phyloP scores from a whole-genome alignment of 2,888 invertebrate genomes.

The Drosophila sordidula region DNA sequence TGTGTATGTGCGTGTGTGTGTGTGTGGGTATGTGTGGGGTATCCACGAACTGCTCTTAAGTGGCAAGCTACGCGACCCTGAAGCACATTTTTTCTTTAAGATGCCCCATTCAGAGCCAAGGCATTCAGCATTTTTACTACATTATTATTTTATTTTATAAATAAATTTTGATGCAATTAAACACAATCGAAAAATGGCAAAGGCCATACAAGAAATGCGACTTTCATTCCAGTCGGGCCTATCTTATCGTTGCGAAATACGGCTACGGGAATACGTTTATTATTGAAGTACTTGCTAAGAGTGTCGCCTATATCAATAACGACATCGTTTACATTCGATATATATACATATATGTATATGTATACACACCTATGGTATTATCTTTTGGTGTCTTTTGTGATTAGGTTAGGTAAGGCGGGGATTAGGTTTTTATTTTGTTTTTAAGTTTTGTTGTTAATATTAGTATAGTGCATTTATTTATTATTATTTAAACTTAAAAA shows the following conservation, averaged over 20 bases:
- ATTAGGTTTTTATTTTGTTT: not conserved
- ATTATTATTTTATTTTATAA: constrained; percentile 45
- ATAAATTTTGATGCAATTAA: constrained; percentile 69
- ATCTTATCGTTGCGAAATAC: constrained; percentile 41
- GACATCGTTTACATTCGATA: constrained; percentile 2
- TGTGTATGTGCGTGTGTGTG: constrained; percentile 31
- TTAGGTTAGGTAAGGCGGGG: not conserved
- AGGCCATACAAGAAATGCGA: constrained; percentile 28
- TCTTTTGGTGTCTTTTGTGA: not conserved
- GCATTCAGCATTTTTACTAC: constrained; percentile 18
- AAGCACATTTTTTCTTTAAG: constrained; percentile 22
- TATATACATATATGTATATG: not conserved
- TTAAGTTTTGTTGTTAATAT: not conserved
- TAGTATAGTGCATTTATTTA: not conserved
- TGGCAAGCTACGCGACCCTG: constrained; percentile 50
- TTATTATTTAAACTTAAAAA: no score
- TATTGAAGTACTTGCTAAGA: constrained; percentile 3
- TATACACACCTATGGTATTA: constrained; percentile 2
- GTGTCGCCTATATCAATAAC: constrained; percentile 24
- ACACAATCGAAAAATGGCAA: constrained; percentile 47
- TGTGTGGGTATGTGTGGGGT: constrained; percentile 11
- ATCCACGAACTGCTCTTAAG: constrained; percentile 31
- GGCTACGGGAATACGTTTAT: not conserved
- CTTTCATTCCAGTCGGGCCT: constrained; percentile 3
- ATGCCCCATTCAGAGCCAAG: constrained; percentile 34